Evolutionary conservation across 2,797 vertebrate species (phyloP).

Genomic region (Rhabdomys pumilio): DNA sequence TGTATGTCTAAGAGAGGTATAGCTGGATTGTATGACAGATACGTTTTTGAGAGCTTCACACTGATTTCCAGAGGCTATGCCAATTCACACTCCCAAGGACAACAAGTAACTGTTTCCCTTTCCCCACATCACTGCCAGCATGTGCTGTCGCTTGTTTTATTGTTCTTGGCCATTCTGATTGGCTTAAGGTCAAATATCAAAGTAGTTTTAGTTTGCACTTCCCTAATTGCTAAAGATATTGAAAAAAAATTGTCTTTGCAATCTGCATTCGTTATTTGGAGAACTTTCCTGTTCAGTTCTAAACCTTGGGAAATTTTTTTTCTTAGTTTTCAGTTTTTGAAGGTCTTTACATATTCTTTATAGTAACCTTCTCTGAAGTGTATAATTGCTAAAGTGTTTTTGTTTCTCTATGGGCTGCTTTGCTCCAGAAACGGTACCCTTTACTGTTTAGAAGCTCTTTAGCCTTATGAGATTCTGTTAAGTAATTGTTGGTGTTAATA

Average conservation of each 20-base stretch:
- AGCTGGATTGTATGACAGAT: too few species aligned
- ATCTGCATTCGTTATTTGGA: not conserved
- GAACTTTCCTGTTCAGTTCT: not conserved
- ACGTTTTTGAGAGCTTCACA: too few species aligned
- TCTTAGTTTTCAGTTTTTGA: not conserved
- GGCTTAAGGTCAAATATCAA: too few species aligned
- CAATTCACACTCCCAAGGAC: too few species aligned
- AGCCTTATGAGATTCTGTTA: not conserved
- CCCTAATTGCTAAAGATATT: not conserved
- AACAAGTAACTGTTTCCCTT: too few species aligned
- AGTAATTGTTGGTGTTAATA: not conserved
- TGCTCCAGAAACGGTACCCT: not conserved
- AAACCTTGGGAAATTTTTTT: not conserved
- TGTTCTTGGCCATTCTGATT: too few species aligned
- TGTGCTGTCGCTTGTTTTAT: too few species aligned
- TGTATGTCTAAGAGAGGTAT: too few species aligned
- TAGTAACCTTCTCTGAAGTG: not conserved
- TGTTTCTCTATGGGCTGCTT: not conserved
- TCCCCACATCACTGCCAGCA: too few species aligned
- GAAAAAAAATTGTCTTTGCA: not conserved
- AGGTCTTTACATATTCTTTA: not conserved
- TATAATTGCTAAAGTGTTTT: not conserved
- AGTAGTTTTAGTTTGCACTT: too few species aligned
- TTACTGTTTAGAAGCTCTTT: not conserved
- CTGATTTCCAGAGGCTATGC: too few species aligned